A percentile compares a stretch with the other conserved stretches of the same genome.
These are phyloP conservation scores for Macrosiphum euphorbiae DNA, from an alignment of 2,888 invertebrate species.

Conservation along the genomic window DNA sequence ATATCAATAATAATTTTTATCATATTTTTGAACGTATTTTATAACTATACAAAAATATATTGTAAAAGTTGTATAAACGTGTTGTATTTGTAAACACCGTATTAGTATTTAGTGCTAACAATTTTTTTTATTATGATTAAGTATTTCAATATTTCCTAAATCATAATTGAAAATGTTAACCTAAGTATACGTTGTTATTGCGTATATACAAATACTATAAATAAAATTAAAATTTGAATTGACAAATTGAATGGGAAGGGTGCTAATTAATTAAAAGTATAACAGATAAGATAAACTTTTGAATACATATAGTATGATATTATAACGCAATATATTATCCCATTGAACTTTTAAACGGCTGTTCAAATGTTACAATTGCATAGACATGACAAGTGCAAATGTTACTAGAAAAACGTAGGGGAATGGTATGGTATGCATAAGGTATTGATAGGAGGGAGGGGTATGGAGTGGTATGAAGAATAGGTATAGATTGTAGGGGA, in stretches of 20 bases:
- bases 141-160: not conserved
- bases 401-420: no score
- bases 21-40: slow-evolving; percentile 35
- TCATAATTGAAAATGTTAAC: not conserved
- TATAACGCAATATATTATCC: not conserved
- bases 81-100: not conserved
- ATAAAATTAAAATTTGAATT: not conserved
- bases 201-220: not conserved
- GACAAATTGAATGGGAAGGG: not conserved
- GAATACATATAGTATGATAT: not conserved
- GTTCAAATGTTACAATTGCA: no score
- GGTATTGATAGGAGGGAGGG: no score
- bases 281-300: not conserved
- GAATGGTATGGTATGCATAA: no score
- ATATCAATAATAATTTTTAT: no score
- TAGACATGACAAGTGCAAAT: no score
- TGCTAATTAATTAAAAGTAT: not conserved
- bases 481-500: no score
- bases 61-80: not conserved
- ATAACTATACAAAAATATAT: not conserved
- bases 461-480: no score
- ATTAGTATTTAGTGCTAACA: not conserved
- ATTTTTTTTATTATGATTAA: not conserved
- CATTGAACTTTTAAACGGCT: not conserved
- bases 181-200: not conserved